phyloP scores from a whole-genome alignment of 2,888 invertebrate genomes.

The Pedicia rivosa region DNA sequence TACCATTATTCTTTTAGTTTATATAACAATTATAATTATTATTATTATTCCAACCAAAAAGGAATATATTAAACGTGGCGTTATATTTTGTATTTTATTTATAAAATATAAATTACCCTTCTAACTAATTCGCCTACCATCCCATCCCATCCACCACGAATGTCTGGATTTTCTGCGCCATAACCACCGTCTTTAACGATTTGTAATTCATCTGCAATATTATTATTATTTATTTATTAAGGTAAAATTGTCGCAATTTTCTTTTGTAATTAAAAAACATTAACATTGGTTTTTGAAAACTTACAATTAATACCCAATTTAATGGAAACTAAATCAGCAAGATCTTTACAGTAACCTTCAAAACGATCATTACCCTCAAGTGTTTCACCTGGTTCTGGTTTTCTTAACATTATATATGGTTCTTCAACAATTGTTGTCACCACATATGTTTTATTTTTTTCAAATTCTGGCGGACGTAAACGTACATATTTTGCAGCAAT shows the following conservation, averaged over 20 bases:
- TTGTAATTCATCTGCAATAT: constrained; percentile 57
- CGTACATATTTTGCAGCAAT: constrained; percentile 61
- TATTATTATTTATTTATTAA: background rate
- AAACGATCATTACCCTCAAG: constrained; percentile 59
- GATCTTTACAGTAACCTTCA: constrained; percentile 86
- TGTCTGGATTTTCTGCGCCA: constrained; percentile 57
- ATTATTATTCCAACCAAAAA: too few species aligned
- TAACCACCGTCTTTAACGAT: constrained; percentile 76
- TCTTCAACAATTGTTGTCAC: constrained; percentile 79
- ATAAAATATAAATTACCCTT: constrained; percentile 50
- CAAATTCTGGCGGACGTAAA: constrained; percentile 54
- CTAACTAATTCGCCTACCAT: constrained; percentile 75
- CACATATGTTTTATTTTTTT: constrained; percentile 70
- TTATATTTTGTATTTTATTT: background rate
- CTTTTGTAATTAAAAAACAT: too few species aligned
- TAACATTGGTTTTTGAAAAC: constrained; percentile 21
- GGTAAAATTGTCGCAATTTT: too few species aligned
- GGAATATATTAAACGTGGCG: too few species aligned
- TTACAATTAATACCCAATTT: constrained; percentile 73
- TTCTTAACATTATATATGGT: constrained; percentile 70
- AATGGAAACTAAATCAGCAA: constrained; percentile 66
- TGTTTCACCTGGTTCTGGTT: constrained; percentile 45
- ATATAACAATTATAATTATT: too few species aligned
- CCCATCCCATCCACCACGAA: constrained; percentile 71
- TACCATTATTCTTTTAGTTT: too few species aligned